These are phyloP conservation scores for Petrolisthes manimaculis DNA, from an alignment of 2,888 invertebrate genomes.

Conservation along the genomic window DNA sequence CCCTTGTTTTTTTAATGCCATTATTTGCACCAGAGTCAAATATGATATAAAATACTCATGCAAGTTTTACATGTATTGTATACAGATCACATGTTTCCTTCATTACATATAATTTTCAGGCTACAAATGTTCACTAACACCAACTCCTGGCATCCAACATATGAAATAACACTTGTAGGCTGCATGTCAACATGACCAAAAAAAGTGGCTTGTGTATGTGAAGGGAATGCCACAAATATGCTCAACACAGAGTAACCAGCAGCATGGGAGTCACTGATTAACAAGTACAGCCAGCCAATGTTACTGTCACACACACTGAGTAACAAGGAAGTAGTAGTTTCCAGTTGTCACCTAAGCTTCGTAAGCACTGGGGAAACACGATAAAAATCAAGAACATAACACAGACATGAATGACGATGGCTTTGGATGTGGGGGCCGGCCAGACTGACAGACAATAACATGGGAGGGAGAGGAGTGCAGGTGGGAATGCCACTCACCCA, in stretches of 20 bases:
- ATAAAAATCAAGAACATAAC: conserved; percentile 38
- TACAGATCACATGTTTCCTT: too few relatives aligned
- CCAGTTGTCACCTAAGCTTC: conserved; percentile 32
- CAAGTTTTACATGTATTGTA: too few relatives aligned
- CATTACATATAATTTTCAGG: background rate
- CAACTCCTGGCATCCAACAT: conserved; percentile 3
- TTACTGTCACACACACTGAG: conserved; percentile 46
- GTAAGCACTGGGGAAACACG: conserved; percentile 37
- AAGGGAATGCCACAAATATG: conserved; percentile 28
- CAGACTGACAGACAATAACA: background rate
- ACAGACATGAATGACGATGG: conserved; percentile 22
- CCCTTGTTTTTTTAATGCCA: too few relatives aligned
- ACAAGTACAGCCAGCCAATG: conserved; percentile 49
- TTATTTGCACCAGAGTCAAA: too few relatives aligned
- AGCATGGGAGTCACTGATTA: conserved; percentile 29
- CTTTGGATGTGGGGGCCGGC: conserved; percentile 24
- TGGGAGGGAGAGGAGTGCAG: background rate
- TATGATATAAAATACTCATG: too few relatives aligned
- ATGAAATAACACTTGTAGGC: conserved; percentile 18
- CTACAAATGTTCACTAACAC: background rate
- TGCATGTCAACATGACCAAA: too few relatives aligned
- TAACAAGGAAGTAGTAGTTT: conserved; percentile 41
- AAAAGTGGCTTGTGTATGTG: background rate
- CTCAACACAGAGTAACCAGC: conserved; percentile 35
- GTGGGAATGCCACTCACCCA: conserved; percentile 6